phyloP scores from a whole-genome alignment of 2,113 vertebrate species.

The Muscicapa adusta region DNA sequence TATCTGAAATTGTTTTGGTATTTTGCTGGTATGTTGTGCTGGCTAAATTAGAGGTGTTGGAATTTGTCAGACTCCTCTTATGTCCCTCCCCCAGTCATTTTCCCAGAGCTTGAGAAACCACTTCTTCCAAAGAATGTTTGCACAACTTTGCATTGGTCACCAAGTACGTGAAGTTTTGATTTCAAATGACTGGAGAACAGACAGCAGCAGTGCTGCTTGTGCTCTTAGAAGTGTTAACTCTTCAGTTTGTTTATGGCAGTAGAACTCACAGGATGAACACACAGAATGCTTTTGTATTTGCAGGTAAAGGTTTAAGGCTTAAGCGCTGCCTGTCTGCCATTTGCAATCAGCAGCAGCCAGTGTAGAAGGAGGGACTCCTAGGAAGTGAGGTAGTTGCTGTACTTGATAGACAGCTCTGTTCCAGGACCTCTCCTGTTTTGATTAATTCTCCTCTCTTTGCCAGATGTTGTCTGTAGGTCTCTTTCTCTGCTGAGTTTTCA shows the following conservation, averaged over 20 bases:
- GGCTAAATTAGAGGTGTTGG: constrained; percentile 17
- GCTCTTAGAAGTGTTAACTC: not conserved
- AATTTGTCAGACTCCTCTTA: constrained; percentile 16
- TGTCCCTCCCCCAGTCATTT: not conserved
- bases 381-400: not conserved
- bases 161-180: not conserved
- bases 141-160: not conserved
- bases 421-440: not conserved
- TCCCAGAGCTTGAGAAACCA: constrained; percentile 29
- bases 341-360: not conserved
- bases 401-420: not conserved
- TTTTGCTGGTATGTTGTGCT: not conserved
- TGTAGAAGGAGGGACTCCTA: not conserved
- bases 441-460: not conserved
- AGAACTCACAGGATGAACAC: not conserved
- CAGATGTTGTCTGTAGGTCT: not conserved
- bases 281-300: not conserved
- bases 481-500: not conserved
- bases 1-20: not conserved
- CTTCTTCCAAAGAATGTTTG: constrained; percentile 41
- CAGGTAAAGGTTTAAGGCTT: not conserved
- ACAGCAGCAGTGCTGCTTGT: not conserved
- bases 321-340: not conserved
- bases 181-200: not conserved
- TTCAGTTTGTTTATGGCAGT: not conserved